Conservation (phyloP, 2,888 invertebrate species). For the Pandemis corylana region DNA sequence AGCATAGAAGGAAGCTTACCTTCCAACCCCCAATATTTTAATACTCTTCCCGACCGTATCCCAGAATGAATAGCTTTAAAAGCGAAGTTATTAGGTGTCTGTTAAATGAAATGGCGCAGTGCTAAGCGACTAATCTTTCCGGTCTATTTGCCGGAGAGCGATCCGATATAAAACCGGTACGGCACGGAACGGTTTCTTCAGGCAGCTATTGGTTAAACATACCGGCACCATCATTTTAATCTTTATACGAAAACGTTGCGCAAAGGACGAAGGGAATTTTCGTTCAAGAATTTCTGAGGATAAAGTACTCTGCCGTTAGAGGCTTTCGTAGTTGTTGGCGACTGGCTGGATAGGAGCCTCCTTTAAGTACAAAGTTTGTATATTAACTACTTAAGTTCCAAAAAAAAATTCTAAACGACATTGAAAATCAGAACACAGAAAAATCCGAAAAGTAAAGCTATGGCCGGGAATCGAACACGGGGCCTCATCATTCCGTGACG, state of each 20-base stretch:
- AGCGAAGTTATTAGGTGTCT: constrained; percentile 18
- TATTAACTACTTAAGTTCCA: no score
- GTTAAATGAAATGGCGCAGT: constrained; percentile 60
- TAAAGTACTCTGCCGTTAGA: no score
- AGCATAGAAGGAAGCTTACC: no score
- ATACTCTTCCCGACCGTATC: constrained; percentile 5
- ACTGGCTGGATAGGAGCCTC: no score
- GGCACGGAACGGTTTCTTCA: neutral
- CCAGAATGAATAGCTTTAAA: constrained; percentile 13
- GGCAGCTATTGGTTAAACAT: neutral
- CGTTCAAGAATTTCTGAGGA: no score
- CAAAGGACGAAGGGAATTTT: neutral
- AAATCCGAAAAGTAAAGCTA: no score
- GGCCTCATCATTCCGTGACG: no score
- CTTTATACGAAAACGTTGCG: neutral
- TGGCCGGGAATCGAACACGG: no score
- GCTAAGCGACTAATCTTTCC: constrained; percentile 65
- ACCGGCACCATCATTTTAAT: neutral
- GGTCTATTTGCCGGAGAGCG: constrained; percentile 51
- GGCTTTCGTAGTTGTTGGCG: no score
- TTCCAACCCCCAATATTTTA: neutral
- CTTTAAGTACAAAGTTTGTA: no score
- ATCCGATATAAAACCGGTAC: constrained; percentile 18
- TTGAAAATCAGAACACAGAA: no score
- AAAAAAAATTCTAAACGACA: no score